Evolutionary conservation across 1,140 invertebrate species (phyloP), one percentile per base, ranked within the genome.

Genomic region (Papilio polyxenes): DNA sequence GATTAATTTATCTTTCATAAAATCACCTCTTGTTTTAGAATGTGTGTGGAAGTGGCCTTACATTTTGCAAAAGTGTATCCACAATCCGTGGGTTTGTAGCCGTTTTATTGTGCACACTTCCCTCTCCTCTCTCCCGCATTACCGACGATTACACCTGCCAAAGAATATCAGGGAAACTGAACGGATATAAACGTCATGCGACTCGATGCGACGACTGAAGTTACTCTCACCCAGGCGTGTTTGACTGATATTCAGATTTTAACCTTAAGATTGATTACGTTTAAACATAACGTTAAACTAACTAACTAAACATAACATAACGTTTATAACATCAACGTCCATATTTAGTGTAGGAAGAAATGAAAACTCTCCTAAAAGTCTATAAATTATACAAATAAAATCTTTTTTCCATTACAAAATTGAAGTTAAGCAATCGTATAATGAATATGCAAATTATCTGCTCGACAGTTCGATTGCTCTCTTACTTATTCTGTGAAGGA

Each of bases 81-180:
- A 53, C 48, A 53, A 69, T 53, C 62, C 15, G 51, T 83, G 9
- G 62, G 48, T 81, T 83, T 83, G 80, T 81, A 48, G 75, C 80
- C 75, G 77, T 80, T 82, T 82, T 82, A 82, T 82, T 77, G 77
- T 74, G 44, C 44, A 74, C 82, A 82, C 77, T 74, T 75, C 81
- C 44, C 76, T n/a, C n/a, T 51, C 75, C 80, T 72, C 59, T 3
- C 78, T 40, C 37, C 23, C 80, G 78, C 78, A 82, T 78, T 84
- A 82, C 77, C 51, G 44, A 11, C 23, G 62, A 78, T 82, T 78
- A 75, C 23, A 72, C 59, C 53, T 13, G n/a, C 37, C 40, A 10
- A 8, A 9, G 44, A 40, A 40, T 40, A 44, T 62, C 23, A 20
- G 11, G 37, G n/a, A 3, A 65, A 31, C n/a, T 65, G 3, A 11